Evolutionary conservation across 1,140 invertebrate genomes (phyloP), one percentile per base, ranked within the genome.

Genomic region (Ceratosolen solmsi): DNA sequence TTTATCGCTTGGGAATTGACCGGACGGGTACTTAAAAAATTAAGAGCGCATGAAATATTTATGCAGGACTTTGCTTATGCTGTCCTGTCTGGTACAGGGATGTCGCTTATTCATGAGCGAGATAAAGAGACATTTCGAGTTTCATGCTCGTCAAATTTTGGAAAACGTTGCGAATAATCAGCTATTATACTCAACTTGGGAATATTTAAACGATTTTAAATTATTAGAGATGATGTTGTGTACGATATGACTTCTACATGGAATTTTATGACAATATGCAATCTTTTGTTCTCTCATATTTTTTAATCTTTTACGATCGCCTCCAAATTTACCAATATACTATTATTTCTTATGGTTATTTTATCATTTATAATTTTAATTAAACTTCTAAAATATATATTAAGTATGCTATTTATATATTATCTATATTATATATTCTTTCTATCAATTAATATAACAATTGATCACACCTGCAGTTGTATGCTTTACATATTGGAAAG

Each of bases 11-110:
- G 5, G 20, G 56, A 56, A 74, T 36, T 38, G 25, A 22, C 58
- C 86, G 85, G 86, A 84, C 80, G 74, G 30, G 20, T 75, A 84
- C 75, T 84, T 86, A 87, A 87, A 86, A 85, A 87, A 87, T 87
- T 86, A 85, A 86, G 84, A 84, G 82, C 56, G 70, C 83, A 82
- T 80, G 75, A 83, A 63, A 79, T 78, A 87, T 87, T 85, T 84
- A 87, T 30, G 58, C 25, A 13, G 25, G 7, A 11, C 58, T 30
- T 60, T 60, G 58, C 13, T 7, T 2, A 46, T 13, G 41, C 5
- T 8, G 13, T 15, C 51, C 30, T 27, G 0, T 4, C 11, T 13
- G 13, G 7, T 9, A 22, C 58, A 30, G 2, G n/a, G 13, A 60
- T 30, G 58, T 30, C 13, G 11, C 2, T 65, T 65, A 65, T 65